Evolutionary conservation across 2,888 invertebrate genomes (phyloP), one percentile per base, ranked within the genome.

Genomic region (Zele albiditarsus): DNA sequence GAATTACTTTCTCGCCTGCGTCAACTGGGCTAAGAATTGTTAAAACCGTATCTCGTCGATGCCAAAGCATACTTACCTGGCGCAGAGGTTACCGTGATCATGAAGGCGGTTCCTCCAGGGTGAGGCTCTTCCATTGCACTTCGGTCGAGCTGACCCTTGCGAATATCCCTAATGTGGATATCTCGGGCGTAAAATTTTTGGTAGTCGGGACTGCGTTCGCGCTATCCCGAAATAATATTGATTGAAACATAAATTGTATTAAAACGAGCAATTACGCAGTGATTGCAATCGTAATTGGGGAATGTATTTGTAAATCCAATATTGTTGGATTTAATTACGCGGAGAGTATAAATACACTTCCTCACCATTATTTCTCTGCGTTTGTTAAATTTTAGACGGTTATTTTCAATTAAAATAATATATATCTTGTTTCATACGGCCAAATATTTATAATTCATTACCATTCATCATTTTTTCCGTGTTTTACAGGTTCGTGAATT

Each of bases 121-220:
- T 72, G 89, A 91, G 91, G 90, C 89, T 90, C 90, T 89, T 89
- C 89, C 91, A 91, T 91, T 91, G 91, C 91, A 91, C 91, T 86
- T 83, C 88, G 90, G 90, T 60, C 83, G 88, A 89, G 91, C 90
- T 92, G 91, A 91, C 90, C 90, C 90, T 90, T 91, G 91, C 89
- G 88, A 88, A 88, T 89, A 87, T 80, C 85, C 88, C 90, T 90
- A 90, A 90, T 88, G 89, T 89, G 90, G 90, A 86, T 90, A 90
- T 90, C 89, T 91, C 88, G 88, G 86, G 86, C 88, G 89, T 88
- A 89, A 84, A 85, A 88, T 88, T 86, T 86, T 86, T 86, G 86
- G 49, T 86, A 86, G 84, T 82, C 81, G 84, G 84, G 80, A 79
- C 79, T 78, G 80, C 80, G 80, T 80, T 77, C 80, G 80, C 80